Evolutionary conservation across 1,140 invertebrate genomes (phyloP), one percentile per base, ranked within the genome.

Genomic region (Ceratina australensis): DNA sequence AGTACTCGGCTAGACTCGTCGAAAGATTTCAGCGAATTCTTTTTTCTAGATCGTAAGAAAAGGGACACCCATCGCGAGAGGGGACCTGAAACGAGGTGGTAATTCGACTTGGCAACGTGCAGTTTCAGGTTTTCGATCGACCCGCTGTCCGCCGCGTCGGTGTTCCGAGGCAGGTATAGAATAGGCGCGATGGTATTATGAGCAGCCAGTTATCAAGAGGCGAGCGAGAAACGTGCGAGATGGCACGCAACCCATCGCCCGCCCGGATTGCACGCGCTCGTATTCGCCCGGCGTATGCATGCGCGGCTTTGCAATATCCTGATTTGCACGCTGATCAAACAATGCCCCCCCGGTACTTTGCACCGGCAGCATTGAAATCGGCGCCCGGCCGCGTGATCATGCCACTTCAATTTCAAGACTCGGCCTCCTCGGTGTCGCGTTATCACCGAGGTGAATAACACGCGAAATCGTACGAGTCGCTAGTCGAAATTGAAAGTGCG

Each of bases 221-320:
- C 64, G 57, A 49, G 47, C 22, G 79, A 74, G 71, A 86, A 82
- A 87, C 86, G 86, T 87, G 86, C 86, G 72, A 86, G 72, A 86
- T 77, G 78, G 77, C 86, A 87, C 86, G 85, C 82, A 85, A 49
- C 33, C 50, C 42, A 77, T 60, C 60, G 81, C 16, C 63, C n/a
- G n/a, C 16, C 65, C n/a, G n/a, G 60, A 74, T 81, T 56, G 69
- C 68, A 64, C 28, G n/a, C 50, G 5, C 47, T 20, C 28, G n/a
- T 42, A 2, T 26, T 20, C 28, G 22, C 61, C 49, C 49, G 15
- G 15, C 57, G 7, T n/a, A 42, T 15, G 20, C 26, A 47, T 26
- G 22, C 50, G 26, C 3, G n/a, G 33, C 47, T 24, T 72, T 47
- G 76, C 68, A 78, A 72, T 72, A 57, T 65, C 16, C 60, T 26